A percentile compares a stretch with the other conserved stretches of the same genome.
Evolutionary conservation across 2,113 vertebrate species (phyloP).

Genomic region (Scolopax mira): DNA sequence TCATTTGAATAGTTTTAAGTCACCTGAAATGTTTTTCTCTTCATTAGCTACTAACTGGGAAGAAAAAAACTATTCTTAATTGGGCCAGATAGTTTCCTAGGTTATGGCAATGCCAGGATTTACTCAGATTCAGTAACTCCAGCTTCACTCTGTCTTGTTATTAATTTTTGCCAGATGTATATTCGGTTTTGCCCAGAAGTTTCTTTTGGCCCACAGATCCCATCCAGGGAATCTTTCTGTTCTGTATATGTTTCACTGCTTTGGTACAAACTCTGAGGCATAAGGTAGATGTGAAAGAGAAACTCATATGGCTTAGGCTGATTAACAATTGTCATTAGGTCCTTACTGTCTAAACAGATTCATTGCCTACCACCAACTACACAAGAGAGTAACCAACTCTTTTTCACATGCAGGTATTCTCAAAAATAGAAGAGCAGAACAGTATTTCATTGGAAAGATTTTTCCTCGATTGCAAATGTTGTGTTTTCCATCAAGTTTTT

Average conservation of each 20-base stretch:
- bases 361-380: not conserved
- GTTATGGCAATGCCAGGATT: not conserved
- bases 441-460: not conserved
- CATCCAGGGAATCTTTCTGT: not conserved
- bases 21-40: not conserved
- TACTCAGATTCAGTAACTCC: not conserved
- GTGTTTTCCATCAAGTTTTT: not conserved
- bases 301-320: not conserved
- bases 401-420: not conserved
- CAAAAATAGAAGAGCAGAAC: not conserved
- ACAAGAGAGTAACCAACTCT: not conserved
- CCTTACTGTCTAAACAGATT: not conserved
- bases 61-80: not conserved
- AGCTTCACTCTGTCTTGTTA: not conserved
- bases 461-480: not conserved
- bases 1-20: not conserved
- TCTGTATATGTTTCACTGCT: not conserved
- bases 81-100: not conserved
- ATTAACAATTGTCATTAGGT: not conserved
- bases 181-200: not conserved
- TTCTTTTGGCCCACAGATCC: not conserved
- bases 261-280: not conserved
- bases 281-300: not conserved
- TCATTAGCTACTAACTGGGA: not conserved
- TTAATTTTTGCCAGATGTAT: not conserved